Evolutionary conservation across 2,113 vertebrate genomes (phyloP).

Genomic region (Notiomystis cincta): DNA sequence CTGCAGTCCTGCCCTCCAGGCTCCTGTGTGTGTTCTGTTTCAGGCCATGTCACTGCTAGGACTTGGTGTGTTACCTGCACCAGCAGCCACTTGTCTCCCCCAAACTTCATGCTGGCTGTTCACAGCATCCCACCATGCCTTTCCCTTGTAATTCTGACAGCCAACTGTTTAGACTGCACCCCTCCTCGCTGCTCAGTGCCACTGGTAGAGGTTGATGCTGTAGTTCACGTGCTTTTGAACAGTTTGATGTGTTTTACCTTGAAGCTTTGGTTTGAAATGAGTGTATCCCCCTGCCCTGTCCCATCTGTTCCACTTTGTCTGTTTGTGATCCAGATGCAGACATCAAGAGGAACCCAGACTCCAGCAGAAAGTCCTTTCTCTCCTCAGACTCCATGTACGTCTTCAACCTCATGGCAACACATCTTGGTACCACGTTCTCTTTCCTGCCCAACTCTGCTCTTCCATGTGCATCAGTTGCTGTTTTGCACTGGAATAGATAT

Average conservation of each 20-base stretch:
- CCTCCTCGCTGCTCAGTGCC: not conserved
- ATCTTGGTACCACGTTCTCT: not conserved
- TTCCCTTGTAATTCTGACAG: not conserved
- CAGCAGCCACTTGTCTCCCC: not conserved
- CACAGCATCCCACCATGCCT: not conserved
- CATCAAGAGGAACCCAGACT: slow-evolving; percentile 78
- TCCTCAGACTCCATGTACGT: slow-evolving; percentile 87
- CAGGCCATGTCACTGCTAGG: not conserved
- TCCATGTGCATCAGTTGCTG: not conserved
- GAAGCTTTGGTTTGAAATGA: not conserved
- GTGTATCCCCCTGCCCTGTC: not conserved
- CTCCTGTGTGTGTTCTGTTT: not conserved
- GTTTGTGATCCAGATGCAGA: slow-evolving; percentile 83
- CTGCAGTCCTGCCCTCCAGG: not conserved
- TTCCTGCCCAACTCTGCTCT: not conserved
- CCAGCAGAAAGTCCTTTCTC: slow-evolving; percentile 76
- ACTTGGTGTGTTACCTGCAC: not conserved
- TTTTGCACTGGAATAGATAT: not conserved
- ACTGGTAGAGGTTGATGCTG: not conserved
- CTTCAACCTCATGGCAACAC: rapidly evolving
- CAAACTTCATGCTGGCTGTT: not conserved
- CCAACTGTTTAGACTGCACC: not conserved
- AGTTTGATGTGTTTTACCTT: not conserved
- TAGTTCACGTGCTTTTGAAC: not conserved
- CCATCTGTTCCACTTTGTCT: not conserved